Base-by-base conservation (phyloP, 2,113 vertebrate species). In the Misgurnus mizolepis region DNA sequence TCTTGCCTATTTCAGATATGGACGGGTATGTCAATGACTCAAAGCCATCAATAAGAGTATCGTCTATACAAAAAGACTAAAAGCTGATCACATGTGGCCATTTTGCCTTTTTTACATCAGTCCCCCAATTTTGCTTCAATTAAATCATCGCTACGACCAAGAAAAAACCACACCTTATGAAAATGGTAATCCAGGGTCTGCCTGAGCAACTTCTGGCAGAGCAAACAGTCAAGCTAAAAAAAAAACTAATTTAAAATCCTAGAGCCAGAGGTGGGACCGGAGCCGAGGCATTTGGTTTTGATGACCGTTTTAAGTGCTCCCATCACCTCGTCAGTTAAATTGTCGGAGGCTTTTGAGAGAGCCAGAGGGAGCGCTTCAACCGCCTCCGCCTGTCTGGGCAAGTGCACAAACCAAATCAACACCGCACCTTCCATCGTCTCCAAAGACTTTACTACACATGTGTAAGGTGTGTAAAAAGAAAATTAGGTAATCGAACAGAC, bases 401-500 rank as follows among this genome's bases (percentile, higher is more conserved):
- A 61, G 27, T 2, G 3, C 60, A 60, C 55, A 64, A 55, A 79
- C 50, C 65, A 80, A 27, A 61, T 79, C 39, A 83, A 41, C 76
- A 70, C 67, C 17, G 5, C 43, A 18, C 72, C 76, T 80, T 85
- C 79, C 67, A 79, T 85, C 67, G 83, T 47, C 77, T 84, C 86
- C 61, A 84, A 83, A 88, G 56, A 78, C 78, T 78, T 86, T 80
- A 82, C 88, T 88, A 85, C 84, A 86, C 85, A 86, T 82, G 73
- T n/a, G 84, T 82, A 70, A 68, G 67, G 78, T 69, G 70, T 3
- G 34, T 75, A 79, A 87, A 80, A 67, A 27, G 79, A 78, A 85
- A 66, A 89, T 84, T 72, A 81, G 81, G 80, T 80, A 87, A 91
- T 87, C 86, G 81, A 84, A 80, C 86, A 85, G 88, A 53, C 75